These are phyloP conservation scores for Nasonia oneida DNA, from an alignment of 2,888 invertebrate species.

Conservation along the genomic window DNA sequence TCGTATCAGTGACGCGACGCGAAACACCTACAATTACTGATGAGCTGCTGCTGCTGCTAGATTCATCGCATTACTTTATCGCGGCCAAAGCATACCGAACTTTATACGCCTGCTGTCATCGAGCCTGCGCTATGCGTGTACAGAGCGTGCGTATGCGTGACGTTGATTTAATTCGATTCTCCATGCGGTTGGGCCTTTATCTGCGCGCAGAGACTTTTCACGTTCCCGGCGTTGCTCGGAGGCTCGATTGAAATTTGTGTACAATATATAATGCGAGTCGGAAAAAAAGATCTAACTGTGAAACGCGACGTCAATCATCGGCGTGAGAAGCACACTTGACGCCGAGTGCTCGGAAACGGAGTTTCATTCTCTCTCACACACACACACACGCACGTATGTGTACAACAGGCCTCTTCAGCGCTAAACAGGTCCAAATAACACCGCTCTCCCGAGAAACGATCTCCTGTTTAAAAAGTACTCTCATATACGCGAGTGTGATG, in stretches of 20 bases:
- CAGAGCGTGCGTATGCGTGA: too few relatives aligned
- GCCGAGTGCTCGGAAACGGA: background rate
- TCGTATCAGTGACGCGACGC: constrained; percentile 55
- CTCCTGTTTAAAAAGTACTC: background rate
- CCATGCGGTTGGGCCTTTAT: background rate
- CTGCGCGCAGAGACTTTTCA: background rate
- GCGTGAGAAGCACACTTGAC: constrained; percentile 2
- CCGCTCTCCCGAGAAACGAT: background rate
- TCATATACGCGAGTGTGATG: too few relatives aligned
- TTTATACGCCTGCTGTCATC: background rate
- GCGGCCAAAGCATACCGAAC: constrained; percentile 30
- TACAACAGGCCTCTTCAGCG: background rate
- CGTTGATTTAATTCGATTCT: background rate
- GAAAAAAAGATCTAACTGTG: background rate
- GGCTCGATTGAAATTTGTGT: background rate
- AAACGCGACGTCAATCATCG: background rate
- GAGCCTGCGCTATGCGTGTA: background rate
- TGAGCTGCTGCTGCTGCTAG: background rate
- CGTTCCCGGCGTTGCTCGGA: too few relatives aligned
- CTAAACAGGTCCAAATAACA: background rate
- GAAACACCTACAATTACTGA: constrained; percentile 41
- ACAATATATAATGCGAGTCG: background rate
- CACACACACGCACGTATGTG: too few relatives aligned
- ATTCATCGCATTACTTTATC: constrained; percentile 47
- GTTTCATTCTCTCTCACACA: background rate